Evolutionary conservation across 2,888 invertebrate species (phyloP).

Genomic region (Acheta domesticus): DNA sequence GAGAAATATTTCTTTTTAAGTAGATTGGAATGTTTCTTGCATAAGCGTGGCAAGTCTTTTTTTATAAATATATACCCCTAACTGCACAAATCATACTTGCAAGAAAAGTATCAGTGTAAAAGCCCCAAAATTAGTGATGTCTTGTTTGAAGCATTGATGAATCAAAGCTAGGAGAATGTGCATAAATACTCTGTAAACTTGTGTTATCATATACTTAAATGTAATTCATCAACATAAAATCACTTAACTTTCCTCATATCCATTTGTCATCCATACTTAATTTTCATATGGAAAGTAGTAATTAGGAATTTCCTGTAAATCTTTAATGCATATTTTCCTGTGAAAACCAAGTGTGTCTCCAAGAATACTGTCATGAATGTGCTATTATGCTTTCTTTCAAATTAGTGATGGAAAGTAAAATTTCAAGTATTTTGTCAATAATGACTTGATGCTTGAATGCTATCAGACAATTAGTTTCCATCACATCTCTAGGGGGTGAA

Average conservation of each 20-base stretch:
- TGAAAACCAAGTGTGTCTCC: background rate
- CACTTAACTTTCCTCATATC: background rate
- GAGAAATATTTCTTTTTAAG: background rate
- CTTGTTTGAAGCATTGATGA: too few species aligned
- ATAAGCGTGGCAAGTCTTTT: background rate
- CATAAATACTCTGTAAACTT: background rate
- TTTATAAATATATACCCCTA: background rate
- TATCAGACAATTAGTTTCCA: too few species aligned
- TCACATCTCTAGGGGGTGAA: too few species aligned
- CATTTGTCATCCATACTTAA: conserved; percentile 1
- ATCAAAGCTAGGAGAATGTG: background rate
- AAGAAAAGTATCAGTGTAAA: too few species aligned
- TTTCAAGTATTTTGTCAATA: too few species aligned
- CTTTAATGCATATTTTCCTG: background rate
- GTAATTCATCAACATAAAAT: background rate
- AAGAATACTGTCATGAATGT: background rate
- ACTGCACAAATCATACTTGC: background rate
- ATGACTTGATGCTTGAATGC: too few species aligned
- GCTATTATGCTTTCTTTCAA: background rate
- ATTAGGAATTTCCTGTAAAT: background rate
- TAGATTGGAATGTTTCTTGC: background rate
- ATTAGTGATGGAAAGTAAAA: too few species aligned
- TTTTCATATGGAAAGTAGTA: background rate
- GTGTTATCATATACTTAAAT: background rate
- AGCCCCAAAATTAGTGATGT: too few species aligned